Evolutionary conservation across 2,888 invertebrate species (phyloP).

Genomic region (Onthophagus sagittarius): DNA sequence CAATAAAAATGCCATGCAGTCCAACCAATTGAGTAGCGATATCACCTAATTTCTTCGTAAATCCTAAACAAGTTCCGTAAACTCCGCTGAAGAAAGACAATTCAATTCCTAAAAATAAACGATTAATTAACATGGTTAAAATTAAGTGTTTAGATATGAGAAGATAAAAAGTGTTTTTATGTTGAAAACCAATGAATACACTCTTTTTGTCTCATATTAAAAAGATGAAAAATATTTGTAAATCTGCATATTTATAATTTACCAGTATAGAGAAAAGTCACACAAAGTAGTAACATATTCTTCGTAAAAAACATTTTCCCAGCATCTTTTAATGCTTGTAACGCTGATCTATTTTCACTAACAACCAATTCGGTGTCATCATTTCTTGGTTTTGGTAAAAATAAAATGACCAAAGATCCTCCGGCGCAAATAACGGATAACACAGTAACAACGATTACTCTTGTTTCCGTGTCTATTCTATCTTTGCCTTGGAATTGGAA

Average conservation of each 20-base stretch:
- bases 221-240: no score
- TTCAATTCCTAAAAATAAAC: slow-evolving; percentile 66
- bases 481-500: slow-evolving; percentile 81
- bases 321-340: slow-evolving; percentile 72
- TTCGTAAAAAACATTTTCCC: slow-evolving; percentile 71
- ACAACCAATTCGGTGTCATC: slow-evolving; percentile 46
- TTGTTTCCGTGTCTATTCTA: slow-evolving; percentile 66
- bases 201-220: no score
- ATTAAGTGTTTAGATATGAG: background rate
- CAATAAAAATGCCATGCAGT: slow-evolving; percentile 90
- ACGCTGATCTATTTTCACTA: slow-evolving; percentile 52
- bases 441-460: slow-evolving; percentile 77
- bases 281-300: slow-evolving; percentile 79
- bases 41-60: slow-evolving; percentile 72
- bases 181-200: no score
- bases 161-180: no score
- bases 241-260: no score
- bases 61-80: slow-evolving; percentile 89
- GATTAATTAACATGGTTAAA: background rate
- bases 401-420: slow-evolving; percentile 65
- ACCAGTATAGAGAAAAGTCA: slow-evolving; percentile 92
- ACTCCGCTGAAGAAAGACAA: slow-evolving; percentile 95
- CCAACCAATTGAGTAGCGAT: slow-evolving; percentile 84
- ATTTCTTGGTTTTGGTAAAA: slow-evolving; percentile 57
- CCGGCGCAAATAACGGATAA: slow-evolving; percentile 68